Evolutionary conservation across 1,140 invertebrate genomes (phyloP), one percentile per base, ranked within the genome.

Genomic region (Formica selysi): DNA sequence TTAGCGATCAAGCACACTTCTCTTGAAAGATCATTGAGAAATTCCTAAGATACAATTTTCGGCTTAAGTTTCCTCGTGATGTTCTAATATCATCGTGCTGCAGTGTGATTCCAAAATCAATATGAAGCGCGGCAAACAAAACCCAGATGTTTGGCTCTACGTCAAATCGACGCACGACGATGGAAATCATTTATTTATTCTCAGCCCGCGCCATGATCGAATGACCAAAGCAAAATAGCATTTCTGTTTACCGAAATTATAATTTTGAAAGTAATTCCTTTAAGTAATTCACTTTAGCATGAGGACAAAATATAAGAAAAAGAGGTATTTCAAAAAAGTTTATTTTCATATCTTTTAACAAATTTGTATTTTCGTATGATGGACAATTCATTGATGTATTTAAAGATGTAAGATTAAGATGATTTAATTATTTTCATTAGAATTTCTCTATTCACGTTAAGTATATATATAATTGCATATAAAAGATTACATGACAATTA

Each of bases 181-280:
- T 54, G 67, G 68, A 73, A 74, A 73, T 83, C 38, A 83, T 83
- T 74, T 83, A 81, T 81, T 81, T 81, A 48, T 74, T 44, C 26
- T 71, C 38, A 73, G 59, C 13, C 6, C 54, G 26, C 7, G 26
- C 19, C 10, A 83, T 38, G n/a, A 70, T 81, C 36, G 38, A 41
- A 57, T n/a, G 19, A 16, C 13, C 13, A 51, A 65, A 36, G 29
- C 44, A 22, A 81, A 73, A 81, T 61, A 83, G 11, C 57, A 48
- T 61, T 71, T 81, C 36, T 41, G 54, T 22, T 32, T 19, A 7
- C 38, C 19, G 8, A 36, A 48, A 83, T 62, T 61, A 65, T 44
- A 61, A 70, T 70, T 48, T 61, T 11, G 0, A 32, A 16, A 41
- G 7, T 51, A 51, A 36, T 67, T 78, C 6, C 36, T 26, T 68